phyloP scores from a whole-genome alignment of 2,113 vertebrate species.

The Lepisosteus oculatus region DNA sequence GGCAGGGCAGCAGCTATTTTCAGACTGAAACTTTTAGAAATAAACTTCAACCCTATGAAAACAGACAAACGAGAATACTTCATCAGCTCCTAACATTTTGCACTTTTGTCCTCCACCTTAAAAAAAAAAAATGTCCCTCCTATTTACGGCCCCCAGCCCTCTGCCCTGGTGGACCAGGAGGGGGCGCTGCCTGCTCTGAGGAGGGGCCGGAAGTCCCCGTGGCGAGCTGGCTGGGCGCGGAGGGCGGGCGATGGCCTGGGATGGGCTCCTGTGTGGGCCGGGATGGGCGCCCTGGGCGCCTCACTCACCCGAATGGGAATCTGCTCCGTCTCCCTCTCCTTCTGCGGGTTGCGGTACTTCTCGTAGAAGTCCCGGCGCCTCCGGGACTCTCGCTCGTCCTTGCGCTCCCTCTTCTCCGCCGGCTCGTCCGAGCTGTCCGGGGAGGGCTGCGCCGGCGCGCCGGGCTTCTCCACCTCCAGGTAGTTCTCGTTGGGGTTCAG shows the following conservation, averaged over 20 bases:
- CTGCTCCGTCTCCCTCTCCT: slow-evolving; percentile 85
- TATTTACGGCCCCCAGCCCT: too few relatives aligned
- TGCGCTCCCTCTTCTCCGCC: slow-evolving; percentile 90
- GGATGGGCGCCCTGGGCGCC: too few relatives aligned
- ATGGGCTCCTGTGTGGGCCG: too few relatives aligned
- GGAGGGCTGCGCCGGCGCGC: slow-evolving; percentile 60
- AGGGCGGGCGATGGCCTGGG: too few relatives aligned
- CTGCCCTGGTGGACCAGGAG: slow-evolving; percentile 4
- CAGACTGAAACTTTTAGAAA: background rate
- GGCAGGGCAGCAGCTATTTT: too few relatives aligned
- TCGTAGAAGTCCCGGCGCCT: slow-evolving; percentile 91
- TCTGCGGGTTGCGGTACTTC: slow-evolving; percentile 95
- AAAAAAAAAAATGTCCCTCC: too few relatives aligned
- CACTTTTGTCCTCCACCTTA: too few relatives aligned
- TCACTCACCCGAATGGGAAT: slow-evolving; percentile 86
- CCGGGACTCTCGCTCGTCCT: slow-evolving; percentile 85
- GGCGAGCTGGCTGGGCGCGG: background rate
- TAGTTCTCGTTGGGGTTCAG: slow-evolving; percentile 98
- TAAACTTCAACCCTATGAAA: background rate
- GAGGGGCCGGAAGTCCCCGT: slow-evolving; percentile 44
- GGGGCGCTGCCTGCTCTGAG: slow-evolving; percentile 52
- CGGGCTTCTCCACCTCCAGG: slow-evolving; percentile 88
- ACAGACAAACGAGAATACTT: too few relatives aligned
- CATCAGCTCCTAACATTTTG: too few relatives aligned
- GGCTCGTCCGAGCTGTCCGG: slow-evolving; percentile 85